A percentile compares a stretch with the other conserved stretches of the same genome.
Conservation (phyloP, 2,113 vertebrate species). For the Oxyura jamaicensis region DNA sequence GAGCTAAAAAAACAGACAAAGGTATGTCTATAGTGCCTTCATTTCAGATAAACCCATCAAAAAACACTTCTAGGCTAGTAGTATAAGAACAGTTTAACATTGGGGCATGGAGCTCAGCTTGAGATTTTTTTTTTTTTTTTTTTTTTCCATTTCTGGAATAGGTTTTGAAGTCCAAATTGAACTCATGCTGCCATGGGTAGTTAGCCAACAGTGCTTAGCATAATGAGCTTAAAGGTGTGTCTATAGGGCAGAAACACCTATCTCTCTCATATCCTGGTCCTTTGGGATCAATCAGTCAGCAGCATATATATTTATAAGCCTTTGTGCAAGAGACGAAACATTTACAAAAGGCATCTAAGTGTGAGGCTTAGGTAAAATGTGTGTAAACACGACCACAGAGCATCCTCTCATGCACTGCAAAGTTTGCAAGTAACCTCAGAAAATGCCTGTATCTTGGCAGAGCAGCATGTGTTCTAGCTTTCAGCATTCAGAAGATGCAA, state of each 20-base stretch:
- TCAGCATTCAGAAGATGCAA: neutral
- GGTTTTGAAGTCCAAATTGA: neutral
- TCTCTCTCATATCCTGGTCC: neutral
- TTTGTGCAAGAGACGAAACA: neutral
- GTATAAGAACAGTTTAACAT: neutral
- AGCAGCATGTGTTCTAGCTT: accelerated
- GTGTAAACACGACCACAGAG: neutral
- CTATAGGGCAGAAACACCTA: accelerated
- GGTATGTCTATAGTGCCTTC: neutral
- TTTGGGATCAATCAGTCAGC: neutral
- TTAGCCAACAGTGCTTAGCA: neutral
- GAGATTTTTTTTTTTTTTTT: neutral
- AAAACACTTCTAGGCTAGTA: neutral
- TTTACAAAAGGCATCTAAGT: neutral
- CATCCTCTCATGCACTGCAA: accelerated
- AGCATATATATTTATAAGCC: neutral
- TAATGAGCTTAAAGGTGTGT: neutral
- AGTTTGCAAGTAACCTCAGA: neutral
- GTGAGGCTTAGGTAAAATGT: neutral
- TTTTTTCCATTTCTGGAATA: neutral
- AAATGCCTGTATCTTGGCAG: neutral
- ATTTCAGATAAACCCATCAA: neutral
- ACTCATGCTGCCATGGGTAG: neutral
- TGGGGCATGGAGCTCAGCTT: neutral
- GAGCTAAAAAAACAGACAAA: neutral